A percentile compares a stretch with the other conserved stretches of the same genome.
phyloP scores from a whole-genome alignment of 1,140 invertebrate genomes.

The Drosophila neocordata region DNA sequence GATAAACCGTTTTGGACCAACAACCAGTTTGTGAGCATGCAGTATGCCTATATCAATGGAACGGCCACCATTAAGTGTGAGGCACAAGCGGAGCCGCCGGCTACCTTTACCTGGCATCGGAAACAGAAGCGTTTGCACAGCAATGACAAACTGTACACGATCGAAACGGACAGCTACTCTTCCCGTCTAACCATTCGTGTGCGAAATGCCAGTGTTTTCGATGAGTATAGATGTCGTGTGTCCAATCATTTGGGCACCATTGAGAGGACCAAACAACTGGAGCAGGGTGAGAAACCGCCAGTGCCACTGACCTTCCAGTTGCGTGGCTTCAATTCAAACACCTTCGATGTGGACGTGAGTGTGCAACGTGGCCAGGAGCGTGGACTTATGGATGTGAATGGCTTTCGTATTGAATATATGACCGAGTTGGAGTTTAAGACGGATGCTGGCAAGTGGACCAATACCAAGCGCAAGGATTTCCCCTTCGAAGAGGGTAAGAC shows the following conservation, averaged over 20 bases:
- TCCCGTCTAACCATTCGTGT: constrained; percentile 83
- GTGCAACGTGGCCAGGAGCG: constrained; percentile 46
- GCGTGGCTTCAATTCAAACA: constrained; percentile 80
- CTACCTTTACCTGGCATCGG: constrained; percentile 84
- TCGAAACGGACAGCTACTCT: constrained; percentile 76
- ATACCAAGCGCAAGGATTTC: constrained; percentile 74
- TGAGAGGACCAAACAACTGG: constrained; percentile 83
- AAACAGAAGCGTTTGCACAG: constrained; percentile 74
- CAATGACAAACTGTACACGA: constrained; percentile 65
- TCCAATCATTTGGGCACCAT: constrained; percentile 84
- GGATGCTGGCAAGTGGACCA: constrained; percentile 76
- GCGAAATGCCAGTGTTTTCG: constrained; percentile 83
- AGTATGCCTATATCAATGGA: constrained; percentile 84
- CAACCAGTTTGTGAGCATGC: constrained; percentile 62
- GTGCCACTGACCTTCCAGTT: constrained; percentile 79
- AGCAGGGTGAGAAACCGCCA: constrained; percentile 84
- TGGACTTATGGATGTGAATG: constrained; percentile 75
- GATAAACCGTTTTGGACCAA: constrained; percentile 83
- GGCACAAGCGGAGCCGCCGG: constrained; percentile 84
- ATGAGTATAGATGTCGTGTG: constrained; percentile 84
- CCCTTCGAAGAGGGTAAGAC: constrained; percentile 77
- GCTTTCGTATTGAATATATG: constrained; percentile 79
- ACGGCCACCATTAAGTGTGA: constrained; percentile 84
- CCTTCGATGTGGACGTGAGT: constrained; percentile 82
- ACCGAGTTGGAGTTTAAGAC: constrained; percentile 72